These are phyloP conservation scores for Morphnarchus princeps DNA, from an alignment of 2,113 vertebrate species.

Conservation along the genomic window DNA sequence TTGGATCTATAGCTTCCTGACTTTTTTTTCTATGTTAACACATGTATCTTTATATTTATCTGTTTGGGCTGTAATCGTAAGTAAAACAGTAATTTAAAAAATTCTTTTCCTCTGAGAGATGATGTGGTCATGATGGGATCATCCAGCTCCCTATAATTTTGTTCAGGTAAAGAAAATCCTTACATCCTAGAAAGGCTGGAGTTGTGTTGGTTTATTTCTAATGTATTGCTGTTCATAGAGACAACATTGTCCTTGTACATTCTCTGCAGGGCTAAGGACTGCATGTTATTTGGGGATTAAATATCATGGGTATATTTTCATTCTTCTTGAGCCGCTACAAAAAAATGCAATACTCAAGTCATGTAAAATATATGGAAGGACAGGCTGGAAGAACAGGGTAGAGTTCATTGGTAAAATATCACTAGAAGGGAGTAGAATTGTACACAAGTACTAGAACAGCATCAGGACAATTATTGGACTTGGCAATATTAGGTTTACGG, in stretches of 20 bases:
- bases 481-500: not conserved
- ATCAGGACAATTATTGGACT: not conserved
- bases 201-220: not conserved
- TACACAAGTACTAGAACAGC: not conserved
- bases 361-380: not conserved
- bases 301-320: not conserved
- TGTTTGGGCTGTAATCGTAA: not conserved
- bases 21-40: rapidly evolving
- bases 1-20: not conserved
- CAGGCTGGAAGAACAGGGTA: too few species aligned
- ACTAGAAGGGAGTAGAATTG: too few species aligned
- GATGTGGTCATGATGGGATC: not conserved
- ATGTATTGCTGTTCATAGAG: not conserved
- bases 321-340: not conserved
- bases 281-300: too few species aligned
- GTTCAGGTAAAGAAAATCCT: not conserved
- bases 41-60: not conserved
- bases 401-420: too few species aligned
- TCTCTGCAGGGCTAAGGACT: not conserved
- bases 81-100: not conserved
- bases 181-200: not conserved
- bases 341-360: not conserved
- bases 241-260: rapidly evolving
- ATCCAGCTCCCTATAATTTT: not conserved
- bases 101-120: not conserved